Conservation (phyloP, 2,888 invertebrate species). For the Drosophila lutescens region DNA sequence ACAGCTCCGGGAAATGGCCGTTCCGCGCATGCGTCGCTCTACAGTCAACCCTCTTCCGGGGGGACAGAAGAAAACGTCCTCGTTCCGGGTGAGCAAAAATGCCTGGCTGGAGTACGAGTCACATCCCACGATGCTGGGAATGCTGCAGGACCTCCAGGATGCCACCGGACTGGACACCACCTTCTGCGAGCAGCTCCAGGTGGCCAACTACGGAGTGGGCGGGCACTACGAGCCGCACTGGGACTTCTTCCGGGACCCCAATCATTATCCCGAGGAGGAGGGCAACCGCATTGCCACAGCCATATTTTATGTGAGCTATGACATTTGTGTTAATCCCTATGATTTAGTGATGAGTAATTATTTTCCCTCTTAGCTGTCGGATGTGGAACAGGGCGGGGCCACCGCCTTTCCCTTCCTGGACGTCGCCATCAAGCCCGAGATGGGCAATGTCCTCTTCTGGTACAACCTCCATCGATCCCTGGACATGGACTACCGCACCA, state of each 20-base stretch:
- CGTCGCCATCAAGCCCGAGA: slow-evolving; percentile 93
- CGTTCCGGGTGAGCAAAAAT: slow-evolving; percentile 90
- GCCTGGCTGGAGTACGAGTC: slow-evolving; percentile 85
- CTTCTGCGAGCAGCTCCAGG: slow-evolving; percentile 95
- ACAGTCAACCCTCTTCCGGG: slow-evolving; percentile 90
- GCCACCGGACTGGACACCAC: slow-evolving; percentile 87
- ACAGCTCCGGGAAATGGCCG: slow-evolving; percentile 86
- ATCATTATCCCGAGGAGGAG: slow-evolving; percentile 89
- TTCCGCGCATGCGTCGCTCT: slow-evolving; percentile 84
- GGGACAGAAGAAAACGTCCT: slow-evolving; percentile 89
- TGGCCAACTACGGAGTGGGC: slow-evolving; percentile 99
- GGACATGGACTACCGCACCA: slow-evolving; percentile 94
- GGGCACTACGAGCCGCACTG: slow-evolving; percentile 99
- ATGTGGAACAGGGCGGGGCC: slow-evolving; percentile 97
- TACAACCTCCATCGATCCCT: slow-evolving; percentile 96
- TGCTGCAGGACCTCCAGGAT: slow-evolving; percentile 89
- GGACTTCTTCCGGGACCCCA: slow-evolving; percentile 89
- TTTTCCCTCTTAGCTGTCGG: slow-evolving; percentile 90
- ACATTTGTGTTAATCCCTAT: slow-evolving; percentile 16
- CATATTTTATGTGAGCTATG: slow-evolving; percentile 94
- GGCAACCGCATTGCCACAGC: slow-evolving; percentile 99
- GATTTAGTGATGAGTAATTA: slow-evolving; percentile 52
- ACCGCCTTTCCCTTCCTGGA: slow-evolving; percentile 97
- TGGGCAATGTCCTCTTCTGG: slow-evolving; percentile 97
- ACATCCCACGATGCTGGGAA: slow-evolving; percentile 79